Base-by-base conservation (phyloP, 2,113 vertebrate genomes). In the Amazona vittata region DNA sequence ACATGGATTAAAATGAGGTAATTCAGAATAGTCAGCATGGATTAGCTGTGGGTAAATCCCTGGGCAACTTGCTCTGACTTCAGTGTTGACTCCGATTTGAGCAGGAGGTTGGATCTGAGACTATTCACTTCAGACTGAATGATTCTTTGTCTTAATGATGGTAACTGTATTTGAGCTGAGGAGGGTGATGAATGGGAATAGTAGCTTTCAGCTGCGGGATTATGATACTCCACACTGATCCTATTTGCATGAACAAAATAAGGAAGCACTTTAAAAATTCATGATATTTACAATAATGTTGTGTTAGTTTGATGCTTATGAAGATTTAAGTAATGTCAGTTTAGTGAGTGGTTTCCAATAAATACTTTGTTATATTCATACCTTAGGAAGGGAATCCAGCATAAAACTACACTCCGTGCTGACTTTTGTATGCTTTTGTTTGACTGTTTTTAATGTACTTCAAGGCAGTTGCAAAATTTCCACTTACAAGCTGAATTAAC, bases 391-490 rank as follows among this genome's bases (percentile, higher is more conserved):
- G 69, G 25, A 92, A 91, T 19, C 65, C 24, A 28, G 15, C 76
- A 41, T 44, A 95, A 70, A 94, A 95, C 21, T 25, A n/a, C 10
- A n/a, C 62, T 59, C 93, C 47, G 50, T 70, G 25, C 78, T 86
- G 81, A 75, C 19, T 90, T 78, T 59, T 92, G 37, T 39, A 55
- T 91, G 77, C 13, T 57, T 82, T 52, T 35, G 5, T 89, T 79
- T 91, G 21, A 69, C 50, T 84, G 17, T 68, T 95, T 65, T 70
- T 63, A 14, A 90, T n/a, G 15, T 57, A 52, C 35, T 93, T 95
- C 29, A 31, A 96, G 50, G 37, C 70, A 83, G 52, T 91, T 94
- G 16, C 26, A 77, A 92, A 83, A 59, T 90, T 93, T 97, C 7
- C 17, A 59, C 46, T 94, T 77, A 85, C 41, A 95, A 73, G 76